phyloP scores from a whole-genome alignment of 2,888 invertebrate genomes.

The Erebia palarica region DNA sequence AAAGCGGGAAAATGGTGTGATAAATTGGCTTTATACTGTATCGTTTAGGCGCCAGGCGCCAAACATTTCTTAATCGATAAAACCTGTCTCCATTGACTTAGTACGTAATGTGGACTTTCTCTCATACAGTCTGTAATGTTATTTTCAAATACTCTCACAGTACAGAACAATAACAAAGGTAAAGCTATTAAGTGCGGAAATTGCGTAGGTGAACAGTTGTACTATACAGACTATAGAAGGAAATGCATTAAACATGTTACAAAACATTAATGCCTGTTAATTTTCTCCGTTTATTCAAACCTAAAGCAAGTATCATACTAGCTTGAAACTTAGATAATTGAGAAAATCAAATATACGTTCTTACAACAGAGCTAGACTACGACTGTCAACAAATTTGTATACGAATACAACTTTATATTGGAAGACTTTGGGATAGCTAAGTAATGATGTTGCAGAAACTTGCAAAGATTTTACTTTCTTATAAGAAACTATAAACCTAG shows the following conservation, averaged over 20 bases:
- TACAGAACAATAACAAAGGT: conserved; percentile 49
- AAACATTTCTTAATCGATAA: conserved; percentile 10
- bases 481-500: too few relatives aligned
- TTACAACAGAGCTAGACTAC: background rate
- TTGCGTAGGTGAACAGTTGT: conserved; percentile 42
- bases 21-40: background rate
- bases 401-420: too few relatives aligned
- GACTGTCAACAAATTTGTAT: background rate
- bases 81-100: conserved; percentile 23
- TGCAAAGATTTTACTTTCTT: too few relatives aligned
- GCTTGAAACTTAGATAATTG: background rate
- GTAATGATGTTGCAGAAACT: too few relatives aligned
- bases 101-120: conserved; percentile 40
- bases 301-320: too few relatives aligned
- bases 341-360: background rate
- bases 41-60: conserved; percentile 12
- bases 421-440: too few relatives aligned
- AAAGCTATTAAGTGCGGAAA: conserved; percentile 45
- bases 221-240: conserved; percentile 27
- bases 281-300: background rate
- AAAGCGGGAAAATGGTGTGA: background rate
- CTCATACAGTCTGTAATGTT: conserved; percentile 41
- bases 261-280: conserved; percentile 29
- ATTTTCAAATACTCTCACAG: conserved; percentile 45
- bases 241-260: conserved; percentile 31